Conservation (phyloP, 2,888 invertebrate genomes). For the Drosophila mettleri region DNA sequence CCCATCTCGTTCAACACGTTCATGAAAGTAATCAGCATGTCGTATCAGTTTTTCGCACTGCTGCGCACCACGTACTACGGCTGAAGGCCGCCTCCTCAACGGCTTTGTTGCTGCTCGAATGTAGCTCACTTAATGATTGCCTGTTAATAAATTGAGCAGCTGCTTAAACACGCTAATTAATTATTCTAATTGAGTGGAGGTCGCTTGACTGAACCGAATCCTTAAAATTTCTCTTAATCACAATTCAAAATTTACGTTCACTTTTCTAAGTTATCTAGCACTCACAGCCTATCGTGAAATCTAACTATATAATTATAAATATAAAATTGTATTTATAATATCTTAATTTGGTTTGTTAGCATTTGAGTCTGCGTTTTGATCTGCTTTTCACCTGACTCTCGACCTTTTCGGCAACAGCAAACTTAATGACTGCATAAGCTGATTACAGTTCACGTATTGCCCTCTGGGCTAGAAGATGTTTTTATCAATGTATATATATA, state of each 20-base stretch:
- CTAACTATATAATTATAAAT: no score
- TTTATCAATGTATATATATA: no score
- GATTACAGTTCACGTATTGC: no score
- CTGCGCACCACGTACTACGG: slow-evolving; percentile 75
- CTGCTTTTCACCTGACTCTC: no score
- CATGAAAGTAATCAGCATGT: slow-evolving; percentile 82
- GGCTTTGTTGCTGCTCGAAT: neutral
- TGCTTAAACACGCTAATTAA: neutral
- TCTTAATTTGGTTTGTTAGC: neutral
- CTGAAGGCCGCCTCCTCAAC: slow-evolving; percentile 8
- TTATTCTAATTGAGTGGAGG: neutral
- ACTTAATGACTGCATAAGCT: no score
- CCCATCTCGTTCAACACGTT: slow-evolving; percentile 80
- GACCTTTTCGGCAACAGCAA: no score
- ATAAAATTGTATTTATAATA: neutral
- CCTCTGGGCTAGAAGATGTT: no score
- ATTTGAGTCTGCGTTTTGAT: neutral
- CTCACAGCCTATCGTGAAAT: no score
- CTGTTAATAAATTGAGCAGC: neutral
- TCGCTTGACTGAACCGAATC: neutral
- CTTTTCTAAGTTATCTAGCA: neutral
- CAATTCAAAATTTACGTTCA: neutral
- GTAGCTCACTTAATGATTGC: neutral
- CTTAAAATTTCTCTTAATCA: neutral
- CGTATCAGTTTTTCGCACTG: slow-evolving; percentile 79